Percentiles rank a stretch among this genome's conserved stretches.
These are phyloP conservation scores for Carterocephalus palaemon DNA, from an alignment of 2,888 invertebrate species.

Conservation along the genomic window DNA sequence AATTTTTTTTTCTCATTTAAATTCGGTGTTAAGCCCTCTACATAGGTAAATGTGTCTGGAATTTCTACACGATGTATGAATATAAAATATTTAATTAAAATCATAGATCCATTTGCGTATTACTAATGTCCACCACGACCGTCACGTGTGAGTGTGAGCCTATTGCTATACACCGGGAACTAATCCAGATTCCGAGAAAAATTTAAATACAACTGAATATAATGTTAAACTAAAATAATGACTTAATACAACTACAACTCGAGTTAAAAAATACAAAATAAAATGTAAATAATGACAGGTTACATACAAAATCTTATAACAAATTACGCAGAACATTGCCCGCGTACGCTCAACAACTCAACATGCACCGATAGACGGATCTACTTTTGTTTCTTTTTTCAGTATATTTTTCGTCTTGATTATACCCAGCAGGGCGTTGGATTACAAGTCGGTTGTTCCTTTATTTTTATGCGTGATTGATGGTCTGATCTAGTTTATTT, in stretches of 20 bases:
- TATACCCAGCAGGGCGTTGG: constrained; percentile 9
- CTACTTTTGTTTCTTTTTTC: constrained; percentile 3
- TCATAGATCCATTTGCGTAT: no score
- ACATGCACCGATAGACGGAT: no score
- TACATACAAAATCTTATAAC: constrained; percentile 7
- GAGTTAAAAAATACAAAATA: neutral
- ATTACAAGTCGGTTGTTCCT: constrained; percentile 25
- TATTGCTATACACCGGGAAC: no score
- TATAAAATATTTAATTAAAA: no score
- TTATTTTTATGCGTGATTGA: constrained; percentile 37
- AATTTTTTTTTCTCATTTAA: no score
- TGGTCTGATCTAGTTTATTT: constrained; percentile 23
- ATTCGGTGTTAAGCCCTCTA: no score
- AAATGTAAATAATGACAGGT: neutral
- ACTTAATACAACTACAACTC: neutral
- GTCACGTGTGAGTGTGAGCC: no score
- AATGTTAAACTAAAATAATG: neutral
- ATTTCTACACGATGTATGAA: no score
- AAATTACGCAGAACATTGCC: constrained; percentile 9
- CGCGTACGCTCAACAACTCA: neutral
- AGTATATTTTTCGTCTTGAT: constrained; percentile 15
- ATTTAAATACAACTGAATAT: neutral
- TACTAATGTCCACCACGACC: no score
- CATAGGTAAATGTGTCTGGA: no score
- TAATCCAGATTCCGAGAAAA: no score